Base-by-base conservation (phyloP, 2,888 invertebrate genomes). In the Cryptus viduatorius region DNA sequence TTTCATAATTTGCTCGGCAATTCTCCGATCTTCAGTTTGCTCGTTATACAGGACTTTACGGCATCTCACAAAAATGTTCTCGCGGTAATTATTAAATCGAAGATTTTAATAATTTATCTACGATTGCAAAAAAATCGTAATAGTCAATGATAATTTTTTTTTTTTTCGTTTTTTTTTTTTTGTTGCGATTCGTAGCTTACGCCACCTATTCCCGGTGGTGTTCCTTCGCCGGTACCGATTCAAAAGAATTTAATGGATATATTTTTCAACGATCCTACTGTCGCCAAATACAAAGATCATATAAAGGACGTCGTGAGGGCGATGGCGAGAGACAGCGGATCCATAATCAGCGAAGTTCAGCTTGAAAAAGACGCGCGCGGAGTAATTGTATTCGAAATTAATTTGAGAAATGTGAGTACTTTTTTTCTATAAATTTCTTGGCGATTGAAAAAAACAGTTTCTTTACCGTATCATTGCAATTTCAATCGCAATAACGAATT, bases 51-150 rank as follows among this genome's bases (percentile, higher is more conserved):
- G 0, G 73, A 84, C 19, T n/a, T 59, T 3, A 72, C 72, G 48
- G 68, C 53, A 24, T 73, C 84, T 8, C n/a, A 65, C 44, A 19
- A 12, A n/a, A 56, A 84, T 14, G 78, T 81, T 12, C 8, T 78
- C 61, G 24, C 24, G 78, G 84, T 81, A 48, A 73, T 16, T 19
- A 31, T 24, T 14, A 64, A 31, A 29, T 44, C 37, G 4, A 10
- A 16, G 10, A 56, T 1, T 14, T 31, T 2, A 3, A 4, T 56
- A 29, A 61, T 48, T 19, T 19, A 24, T 44, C 3, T 31, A 4
- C n/a, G 61, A 73, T 77, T 77, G 7, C 14, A 14, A 42, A 50
- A 10, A 16, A 37, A 4, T 5, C 19, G 67, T 16, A 31, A 44
- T 50, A 5, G 12, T 44, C 16, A 29, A 24, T 48, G 8, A 31